phyloP scores from a whole-genome alignment of 2,888 invertebrate species.

The Xanthia icteritia region DNA sequence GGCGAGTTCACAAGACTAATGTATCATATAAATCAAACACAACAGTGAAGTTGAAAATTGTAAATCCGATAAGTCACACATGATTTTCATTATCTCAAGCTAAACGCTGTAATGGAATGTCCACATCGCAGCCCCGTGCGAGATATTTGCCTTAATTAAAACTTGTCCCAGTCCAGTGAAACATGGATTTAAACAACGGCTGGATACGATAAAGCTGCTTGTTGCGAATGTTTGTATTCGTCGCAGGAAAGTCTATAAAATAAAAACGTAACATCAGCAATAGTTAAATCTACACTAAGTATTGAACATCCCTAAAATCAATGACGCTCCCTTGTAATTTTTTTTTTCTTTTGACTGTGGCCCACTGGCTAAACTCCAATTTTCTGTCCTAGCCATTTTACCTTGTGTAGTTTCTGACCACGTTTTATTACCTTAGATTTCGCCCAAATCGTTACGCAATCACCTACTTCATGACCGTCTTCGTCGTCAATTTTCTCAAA shows the following conservation, averaged over 20 bases:
- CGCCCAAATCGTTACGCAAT: too few relatives aligned
- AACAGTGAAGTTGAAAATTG: conserved; percentile 21
- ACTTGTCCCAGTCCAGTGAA: conserved; percentile 79
- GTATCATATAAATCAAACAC: conserved; percentile 22
- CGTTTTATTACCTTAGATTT: background rate
- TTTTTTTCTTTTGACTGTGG: too few relatives aligned
- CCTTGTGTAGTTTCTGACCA: background rate
- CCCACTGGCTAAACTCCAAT: background rate
- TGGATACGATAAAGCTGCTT: conserved; percentile 44
- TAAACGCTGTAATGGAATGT: conserved; percentile 81
- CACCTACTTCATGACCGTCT: background rate
- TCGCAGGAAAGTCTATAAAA: background rate
- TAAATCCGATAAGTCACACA: conserved; percentile 58
- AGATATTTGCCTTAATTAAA: conserved; percentile 88
- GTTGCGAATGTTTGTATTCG: background rate
- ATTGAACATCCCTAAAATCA: background rate
- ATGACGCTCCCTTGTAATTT: background rate
- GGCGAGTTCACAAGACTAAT: background rate
- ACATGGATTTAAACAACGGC: conserved; percentile 66
- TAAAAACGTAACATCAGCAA: background rate
- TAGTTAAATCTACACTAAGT: background rate
- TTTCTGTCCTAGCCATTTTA: background rate
- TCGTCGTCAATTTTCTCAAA: background rate
- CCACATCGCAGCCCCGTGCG: conserved; percentile 79
- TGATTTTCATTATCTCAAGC: conserved; percentile 76